phyloP scores from a whole-genome alignment of 2,797 vertebrate species.

The Coendou prehensilis region DNA sequence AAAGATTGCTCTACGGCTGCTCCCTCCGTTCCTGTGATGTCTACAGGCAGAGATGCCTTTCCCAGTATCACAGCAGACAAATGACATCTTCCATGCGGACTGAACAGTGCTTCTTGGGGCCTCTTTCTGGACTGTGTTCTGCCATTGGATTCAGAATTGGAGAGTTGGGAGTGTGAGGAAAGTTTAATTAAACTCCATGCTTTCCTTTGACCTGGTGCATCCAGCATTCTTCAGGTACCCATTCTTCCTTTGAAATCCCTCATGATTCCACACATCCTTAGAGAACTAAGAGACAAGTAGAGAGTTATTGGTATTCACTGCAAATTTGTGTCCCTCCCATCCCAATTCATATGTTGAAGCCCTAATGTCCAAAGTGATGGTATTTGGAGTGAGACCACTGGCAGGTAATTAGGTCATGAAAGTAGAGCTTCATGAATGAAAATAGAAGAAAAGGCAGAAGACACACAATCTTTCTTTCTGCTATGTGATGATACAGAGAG shows the following conservation, averaged over 20 bases:
- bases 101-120: too few species aligned
- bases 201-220: background rate
- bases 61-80: fast-evolving
- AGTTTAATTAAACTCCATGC: background rate
- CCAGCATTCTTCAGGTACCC: background rate
- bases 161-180: fast-evolving
- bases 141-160: background rate
- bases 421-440: background rate
- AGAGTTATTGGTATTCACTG: background rate
- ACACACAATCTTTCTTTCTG: background rate
- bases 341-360: too few species aligned
- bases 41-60: background rate
- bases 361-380: background rate
- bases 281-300: background rate
- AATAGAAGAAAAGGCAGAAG: too few species aligned
- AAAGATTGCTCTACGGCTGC: too few species aligned
- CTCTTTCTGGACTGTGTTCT: fast-evolving
- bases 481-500: background rate
- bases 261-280: background rate
- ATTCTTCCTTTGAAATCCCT: background rate
- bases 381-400: background rate
- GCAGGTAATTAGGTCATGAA: background rate
- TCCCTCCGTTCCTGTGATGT: fast-evolving
- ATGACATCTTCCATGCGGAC: fast-evolving
- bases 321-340: background rate